Evolutionary conservation across 2,797 vertebrate species (phyloP), one percentile per base, ranked within the genome.

Genomic region (Sebastiscus albofasciatus): DNA sequence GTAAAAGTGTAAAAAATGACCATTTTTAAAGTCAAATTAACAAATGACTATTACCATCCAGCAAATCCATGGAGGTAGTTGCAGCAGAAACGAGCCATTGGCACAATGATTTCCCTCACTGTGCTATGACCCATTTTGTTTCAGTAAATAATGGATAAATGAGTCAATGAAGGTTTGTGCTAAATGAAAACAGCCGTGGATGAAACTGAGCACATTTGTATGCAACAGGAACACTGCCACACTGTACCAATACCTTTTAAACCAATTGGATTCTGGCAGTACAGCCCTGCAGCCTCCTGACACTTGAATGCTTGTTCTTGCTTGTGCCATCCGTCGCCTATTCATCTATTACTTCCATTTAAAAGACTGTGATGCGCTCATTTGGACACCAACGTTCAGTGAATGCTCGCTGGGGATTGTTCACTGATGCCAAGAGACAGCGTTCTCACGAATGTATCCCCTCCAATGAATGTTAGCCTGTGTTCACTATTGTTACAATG

Each of bases 321-420:
- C 79, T 39, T 71, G 87, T 88, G 82, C 84, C 88, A 81, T 78
- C 66, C 77, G 6, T 64, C 31, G 59, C 77, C 75, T 74, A 58
- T 87, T 89, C 83, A 88, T 82, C 79, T 72, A 77, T 84, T 83
- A 61, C 82, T 81, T 55, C 76, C 65, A 78, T 90, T 90, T 92
- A 79, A 88, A 79, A 69, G 67, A 52, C 42, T 39, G 72, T 11
- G 9, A 80, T 67, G 58, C 82, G 83, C 70, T 83, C 60, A 67
- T 85, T 86, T 75, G 79, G 65, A 72, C 56, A 71, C 74, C 68
- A 72, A 73, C 22, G 59, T 64, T 84, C 56, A 71, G 34, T 55
- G 33, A 78, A 72, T 27, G 52, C 72, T 87, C 27, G 3, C 74
- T 65, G 60, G 77, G 85, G 69, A 78, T 83, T 81, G 80, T 82